These are phyloP conservation scores for Acleris emargana DNA, from an alignment of 2,888 invertebrate genomes.

Conservation along the genomic window DNA sequence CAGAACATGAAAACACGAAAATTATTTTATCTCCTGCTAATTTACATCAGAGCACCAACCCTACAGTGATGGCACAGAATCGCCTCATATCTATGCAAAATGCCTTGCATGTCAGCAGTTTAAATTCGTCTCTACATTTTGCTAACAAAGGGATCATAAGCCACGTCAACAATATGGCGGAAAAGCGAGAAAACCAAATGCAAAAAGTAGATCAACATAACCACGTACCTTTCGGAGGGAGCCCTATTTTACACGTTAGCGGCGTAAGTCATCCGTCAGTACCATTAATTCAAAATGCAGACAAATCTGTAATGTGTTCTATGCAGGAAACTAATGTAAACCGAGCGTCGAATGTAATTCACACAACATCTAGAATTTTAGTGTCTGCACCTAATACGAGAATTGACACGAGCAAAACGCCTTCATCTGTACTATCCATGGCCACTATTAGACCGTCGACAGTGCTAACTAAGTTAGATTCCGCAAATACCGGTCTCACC, in stretches of 20 bases:
- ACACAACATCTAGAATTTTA: slow-evolving; percentile 64
- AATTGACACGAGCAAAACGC: slow-evolving; percentile 63
- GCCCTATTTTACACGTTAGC: slow-evolving; percentile 70
- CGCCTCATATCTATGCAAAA: slow-evolving; percentile 76
- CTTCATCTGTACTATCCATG: slow-evolving; percentile 70
- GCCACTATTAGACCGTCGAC: slow-evolving; percentile 65
- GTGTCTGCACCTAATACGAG: slow-evolving; percentile 63
- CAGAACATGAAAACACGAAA: slow-evolving; percentile 68
- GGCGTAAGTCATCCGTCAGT: slow-evolving; percentile 59
- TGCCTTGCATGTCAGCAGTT: slow-evolving; percentile 64
- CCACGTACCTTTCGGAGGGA: slow-evolving; percentile 56
- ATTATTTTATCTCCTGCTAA: slow-evolving; percentile 72
- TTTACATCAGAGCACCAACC: slow-evolving; percentile 64
- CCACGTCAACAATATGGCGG: slow-evolving; percentile 59
- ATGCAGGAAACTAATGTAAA: slow-evolving; percentile 61
- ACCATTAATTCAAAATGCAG: slow-evolving; percentile 64
- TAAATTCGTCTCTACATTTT: slow-evolving; percentile 64
- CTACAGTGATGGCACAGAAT: slow-evolving; percentile 75
- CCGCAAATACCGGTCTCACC: slow-evolving; percentile 55
- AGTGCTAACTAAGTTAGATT: slow-evolving; percentile 64
- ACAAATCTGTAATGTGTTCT: slow-evolving; percentile 63
- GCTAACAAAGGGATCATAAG: slow-evolving; percentile 71
- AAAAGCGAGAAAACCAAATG: slow-evolving; percentile 65
- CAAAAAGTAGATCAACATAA: slow-evolving; percentile 64
- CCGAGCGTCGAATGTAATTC: slow-evolving; percentile 72